Evolutionary conservation across 1,140 invertebrate species (phyloP), one percentile per base, ranked within the genome.

Genomic region (Brachionus calyciflorus): DNA sequence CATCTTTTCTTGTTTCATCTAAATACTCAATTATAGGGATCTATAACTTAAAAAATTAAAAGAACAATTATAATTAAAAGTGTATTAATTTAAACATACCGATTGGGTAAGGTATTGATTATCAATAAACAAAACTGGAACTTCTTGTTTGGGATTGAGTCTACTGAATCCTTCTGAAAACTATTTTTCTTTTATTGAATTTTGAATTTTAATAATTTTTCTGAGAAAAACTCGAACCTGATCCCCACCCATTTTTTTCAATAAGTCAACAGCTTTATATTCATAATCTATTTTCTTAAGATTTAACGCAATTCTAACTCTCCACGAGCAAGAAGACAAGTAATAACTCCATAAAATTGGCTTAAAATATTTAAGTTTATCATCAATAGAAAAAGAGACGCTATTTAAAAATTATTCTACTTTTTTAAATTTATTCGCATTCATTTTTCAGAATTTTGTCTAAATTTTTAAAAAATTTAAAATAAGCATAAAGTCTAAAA

Each of bases 281-380:
- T 97, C 93, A 84, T 96, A 97, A 7, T 93, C 91, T 81, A 98
- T 93, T 83, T 92, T 92, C 85, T 98, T 98, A 28, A 94, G 85
- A 79, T 93, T 93, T 51, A 98, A 87, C 49, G 93, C 92, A 81
- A 93, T 93, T 83, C 93, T 86, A 17, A 94, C 92, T 80, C 93
- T 89, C 92, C 92, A 94, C 0, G 92, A 92, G 82, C 91, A 93
- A 60, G 92, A 93, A 87, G 92, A 94, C 82, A 92, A 88, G 90
- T 91, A 94, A 87, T 94, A 94, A 48, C 92, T 92, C 83, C 93
- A 94, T 41, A 94, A 86, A 84, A 93, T 87, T 81, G 91, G 91
- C 91, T 93, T 95, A 95, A n/a, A n/a, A n/a, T n/a, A n/a, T n/a
- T n/a, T n/a, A n/a, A n/a, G n/a, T n/a, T n/a, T n/a, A n/a, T n/a